These are phyloP conservation scores for Numida meleagris DNA, from an alignment of 2,113 vertebrate species.

Conservation along the genomic window DNA sequence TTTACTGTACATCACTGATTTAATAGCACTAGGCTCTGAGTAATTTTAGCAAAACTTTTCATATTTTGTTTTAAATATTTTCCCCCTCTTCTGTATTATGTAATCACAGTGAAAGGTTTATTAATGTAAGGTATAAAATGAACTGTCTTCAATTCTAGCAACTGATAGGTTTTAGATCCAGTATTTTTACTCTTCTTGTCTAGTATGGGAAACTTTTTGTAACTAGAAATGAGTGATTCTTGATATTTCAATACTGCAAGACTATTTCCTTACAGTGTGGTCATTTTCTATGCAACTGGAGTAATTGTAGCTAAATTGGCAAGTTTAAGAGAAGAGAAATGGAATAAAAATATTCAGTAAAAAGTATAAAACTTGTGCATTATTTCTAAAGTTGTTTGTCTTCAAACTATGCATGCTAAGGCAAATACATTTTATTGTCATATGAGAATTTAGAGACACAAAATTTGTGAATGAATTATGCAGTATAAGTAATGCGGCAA, in stretches of 20 bases:
- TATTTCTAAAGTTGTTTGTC: background rate
- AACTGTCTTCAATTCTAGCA: background rate
- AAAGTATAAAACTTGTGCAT: background rate
- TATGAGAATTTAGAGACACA: background rate
- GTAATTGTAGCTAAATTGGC: background rate
- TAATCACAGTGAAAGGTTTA: background rate
- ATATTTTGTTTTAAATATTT: background rate
- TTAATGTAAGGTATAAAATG: background rate
- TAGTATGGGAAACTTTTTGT: background rate
- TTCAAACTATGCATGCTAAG: background rate
- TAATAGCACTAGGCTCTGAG: background rate
- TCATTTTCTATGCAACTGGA: background rate
- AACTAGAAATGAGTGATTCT: background rate
- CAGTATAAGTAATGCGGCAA: background rate
- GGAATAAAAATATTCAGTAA: background rate
- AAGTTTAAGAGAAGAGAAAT: background rate
- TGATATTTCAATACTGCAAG: background rate
- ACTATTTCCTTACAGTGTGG: background rate
- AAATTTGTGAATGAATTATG: background rate
- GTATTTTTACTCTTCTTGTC: background rate
- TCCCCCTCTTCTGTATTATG: background rate
- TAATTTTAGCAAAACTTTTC: background rate
- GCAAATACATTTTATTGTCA: background rate
- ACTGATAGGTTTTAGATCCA: background rate
- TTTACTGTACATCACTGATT: background rate